A percentile compares a stretch with the other conserved stretches of the same genome.
phyloP scores from a whole-genome alignment of 2,113 vertebrate genomes.

The Serilophus lunatus region DNA sequence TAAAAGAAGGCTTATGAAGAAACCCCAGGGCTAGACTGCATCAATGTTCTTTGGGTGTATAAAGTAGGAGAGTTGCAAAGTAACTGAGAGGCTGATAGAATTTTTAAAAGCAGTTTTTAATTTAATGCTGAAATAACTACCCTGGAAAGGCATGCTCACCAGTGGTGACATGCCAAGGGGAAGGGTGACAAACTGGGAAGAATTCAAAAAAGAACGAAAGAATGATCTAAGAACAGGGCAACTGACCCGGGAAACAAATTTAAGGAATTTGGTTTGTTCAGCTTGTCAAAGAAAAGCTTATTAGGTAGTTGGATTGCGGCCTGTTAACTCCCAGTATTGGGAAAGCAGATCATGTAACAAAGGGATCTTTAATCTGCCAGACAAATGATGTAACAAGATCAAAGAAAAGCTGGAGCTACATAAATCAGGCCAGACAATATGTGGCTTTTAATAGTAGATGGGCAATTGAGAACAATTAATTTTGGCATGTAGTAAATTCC shows the following conservation, averaged over 20 bases:
- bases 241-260: not conserved
- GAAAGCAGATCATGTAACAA: conserved; percentile 21
- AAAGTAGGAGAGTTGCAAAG: not conserved
- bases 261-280: not conserved
- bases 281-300: not conserved
- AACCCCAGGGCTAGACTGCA: not conserved
- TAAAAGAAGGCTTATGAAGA: not conserved
- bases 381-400: conserved; percentile 20
- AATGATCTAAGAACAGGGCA: not conserved
- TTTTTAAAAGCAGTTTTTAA: not conserved
- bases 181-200: not conserved
- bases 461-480: not conserved
- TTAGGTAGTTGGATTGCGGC: not conserved
- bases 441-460: not conserved
- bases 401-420: not conserved
- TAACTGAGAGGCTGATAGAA: not conserved
- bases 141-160: not conserved
- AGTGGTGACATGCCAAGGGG: not conserved
- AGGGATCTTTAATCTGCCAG: conserved; percentile 7
- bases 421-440: not conserved
- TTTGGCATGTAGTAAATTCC: not conserved
- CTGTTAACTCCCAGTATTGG: not conserved
- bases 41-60: not conserved
- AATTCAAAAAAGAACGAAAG: not conserved
- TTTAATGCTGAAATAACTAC: not conserved